These are phyloP conservation scores for Mormyrops boulengeri DNA, from an alignment of 2,797 vertebrate genomes.

Conservation along the genomic window DNA sequence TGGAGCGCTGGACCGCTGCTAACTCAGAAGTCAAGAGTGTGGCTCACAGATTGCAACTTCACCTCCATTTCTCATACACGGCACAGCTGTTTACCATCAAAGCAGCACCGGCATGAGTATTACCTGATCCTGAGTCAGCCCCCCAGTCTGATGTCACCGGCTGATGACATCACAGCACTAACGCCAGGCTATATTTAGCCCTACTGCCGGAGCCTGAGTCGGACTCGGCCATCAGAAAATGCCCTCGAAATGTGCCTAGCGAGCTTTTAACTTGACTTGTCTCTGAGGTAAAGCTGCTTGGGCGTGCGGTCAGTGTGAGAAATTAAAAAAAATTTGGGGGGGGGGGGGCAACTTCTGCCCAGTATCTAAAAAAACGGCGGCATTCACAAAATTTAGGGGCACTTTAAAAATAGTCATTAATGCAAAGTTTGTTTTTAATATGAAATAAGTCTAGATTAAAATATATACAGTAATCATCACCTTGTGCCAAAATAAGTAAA, in stretches of 20 bases:
- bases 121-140: slow-evolving; percentile 13
- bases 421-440: background rate
- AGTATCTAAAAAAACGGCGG: background rate
- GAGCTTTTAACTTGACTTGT: slow-evolving; percentile 26
- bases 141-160: slow-evolving; percentile 33
- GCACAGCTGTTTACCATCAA: slow-evolving; percentile 15
- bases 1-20: background rate
- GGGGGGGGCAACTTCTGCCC: background rate
- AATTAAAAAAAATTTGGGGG: no score
- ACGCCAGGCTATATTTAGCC: slow-evolving; percentile 69
- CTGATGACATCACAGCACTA: slow-evolving; percentile 63
- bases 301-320: background rate
- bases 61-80: background rate
- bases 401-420: background rate
- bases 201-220: slow-evolving; percentile 42
- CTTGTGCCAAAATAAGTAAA: background rate
- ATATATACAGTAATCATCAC: background rate
- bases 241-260: background rate
- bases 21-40: background rate
- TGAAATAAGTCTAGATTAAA: background rate
- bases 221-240: slow-evolving; percentile 14
- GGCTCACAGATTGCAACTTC: background rate
- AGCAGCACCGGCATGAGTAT: background rate
- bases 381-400: background rate
- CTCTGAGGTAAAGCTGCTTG: background rate